Evolutionary conservation across 2,797 vertebrate species (phyloP).

Genomic region (Helicolenus hilgendorfi): DNA sequence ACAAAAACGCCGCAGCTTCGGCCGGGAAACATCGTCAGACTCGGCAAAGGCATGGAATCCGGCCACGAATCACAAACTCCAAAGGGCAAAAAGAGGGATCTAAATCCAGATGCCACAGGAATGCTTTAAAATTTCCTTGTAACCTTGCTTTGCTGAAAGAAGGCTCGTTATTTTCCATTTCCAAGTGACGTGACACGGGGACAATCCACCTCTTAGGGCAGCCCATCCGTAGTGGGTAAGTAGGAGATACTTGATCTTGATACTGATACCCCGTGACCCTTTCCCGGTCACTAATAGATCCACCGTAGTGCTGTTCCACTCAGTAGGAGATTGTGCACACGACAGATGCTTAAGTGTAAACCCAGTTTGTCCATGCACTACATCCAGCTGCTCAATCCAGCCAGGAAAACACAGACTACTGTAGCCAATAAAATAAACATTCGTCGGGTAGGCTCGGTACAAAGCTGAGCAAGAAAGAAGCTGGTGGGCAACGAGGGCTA

Average conservation of each 20-base stretch:
- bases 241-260: conserved; percentile 64
- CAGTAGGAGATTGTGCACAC: conserved; percentile 25
- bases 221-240: conserved; percentile 77
- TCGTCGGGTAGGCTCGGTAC: conserved; percentile 2
- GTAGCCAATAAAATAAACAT: conserved; percentile 68
- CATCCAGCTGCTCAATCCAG: conserved; percentile 12
- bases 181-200: conserved; percentile 36
- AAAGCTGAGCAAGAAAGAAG: not conserved
- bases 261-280: conserved; percentile 49
- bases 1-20: conserved; percentile 50
- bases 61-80: conserved; percentile 3
- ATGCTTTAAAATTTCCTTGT: conserved; percentile 13
- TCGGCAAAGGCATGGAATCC: conserved; percentile 42
- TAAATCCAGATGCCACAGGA: conserved; percentile 21
- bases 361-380: conserved; percentile 11
- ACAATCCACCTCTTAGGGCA: conserved; percentile 58
- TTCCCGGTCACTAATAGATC: not conserved
- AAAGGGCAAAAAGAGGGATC: not conserved
- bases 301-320: conserved; percentile 6
- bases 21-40: conserved; percentile 34
- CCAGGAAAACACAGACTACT: conserved; percentile 32
- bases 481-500: conserved; percentile 17
- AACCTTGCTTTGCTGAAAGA: conserved; percentile 24
- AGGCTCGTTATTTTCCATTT: conserved; percentile 18
- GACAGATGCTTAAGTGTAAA: conserved; percentile 48